These are phyloP conservation scores for Trematocara variabile DNA, from an alignment of 2,113 vertebrate species.

Conservation along the genomic window DNA sequence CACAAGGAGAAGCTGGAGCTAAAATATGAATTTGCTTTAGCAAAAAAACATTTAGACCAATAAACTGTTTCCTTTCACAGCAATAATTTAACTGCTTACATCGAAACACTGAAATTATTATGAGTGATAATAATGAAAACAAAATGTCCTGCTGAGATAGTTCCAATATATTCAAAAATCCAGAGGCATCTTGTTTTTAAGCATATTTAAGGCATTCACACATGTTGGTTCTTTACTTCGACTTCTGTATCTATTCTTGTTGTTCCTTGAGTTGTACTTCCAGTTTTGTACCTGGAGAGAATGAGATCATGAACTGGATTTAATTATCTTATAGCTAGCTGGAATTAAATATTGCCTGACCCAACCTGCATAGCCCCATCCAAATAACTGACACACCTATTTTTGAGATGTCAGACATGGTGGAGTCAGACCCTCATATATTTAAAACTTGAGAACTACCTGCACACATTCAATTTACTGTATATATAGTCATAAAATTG, in stretches of 20 bases:
- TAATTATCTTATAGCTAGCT: background rate
- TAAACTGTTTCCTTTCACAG: background rate
- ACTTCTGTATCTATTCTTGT: background rate
- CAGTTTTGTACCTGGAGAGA: background rate
- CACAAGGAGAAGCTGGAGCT: too few relatives aligned
- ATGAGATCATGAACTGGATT: background rate
- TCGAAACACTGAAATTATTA: background rate
- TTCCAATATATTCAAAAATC: background rate
- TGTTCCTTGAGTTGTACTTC: background rate
- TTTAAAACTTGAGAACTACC: background rate
- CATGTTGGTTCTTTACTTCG: background rate
- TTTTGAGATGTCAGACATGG: background rate
- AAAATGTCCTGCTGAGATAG: background rate
- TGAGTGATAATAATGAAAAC: background rate
- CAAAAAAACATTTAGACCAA: background rate
- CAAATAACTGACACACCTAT: background rate
- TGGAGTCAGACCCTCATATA: background rate
- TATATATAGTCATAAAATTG: background rate
- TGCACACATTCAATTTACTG: background rate
- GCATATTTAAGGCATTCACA: background rate
- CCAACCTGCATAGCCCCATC: background rate
- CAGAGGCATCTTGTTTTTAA: background rate
- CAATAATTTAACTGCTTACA: background rate
- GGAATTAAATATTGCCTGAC: fast-evolving
- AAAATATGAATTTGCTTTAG: background rate